phyloP scores from a whole-genome alignment of 1,140 invertebrate species.

The Hyposmocoma kahamanoa region DNA sequence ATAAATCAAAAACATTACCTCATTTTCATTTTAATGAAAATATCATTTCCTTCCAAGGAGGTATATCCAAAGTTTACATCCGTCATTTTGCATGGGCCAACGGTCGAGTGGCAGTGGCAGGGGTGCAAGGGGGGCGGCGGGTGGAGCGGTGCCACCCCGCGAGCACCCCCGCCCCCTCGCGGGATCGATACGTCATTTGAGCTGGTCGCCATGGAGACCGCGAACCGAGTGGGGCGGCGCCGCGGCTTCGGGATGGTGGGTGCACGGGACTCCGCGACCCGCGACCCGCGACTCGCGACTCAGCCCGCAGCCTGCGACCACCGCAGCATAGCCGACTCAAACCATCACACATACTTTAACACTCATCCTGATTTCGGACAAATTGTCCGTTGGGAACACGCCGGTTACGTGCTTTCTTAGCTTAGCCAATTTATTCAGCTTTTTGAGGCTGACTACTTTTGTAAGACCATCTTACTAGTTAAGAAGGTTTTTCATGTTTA shows the following conservation, averaged over 20 bases:
- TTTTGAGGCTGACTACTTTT: too few relatives aligned
- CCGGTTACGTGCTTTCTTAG: too few relatives aligned
- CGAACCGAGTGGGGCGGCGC: conserved; percentile 64
- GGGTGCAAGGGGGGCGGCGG: conserved; percentile 51
- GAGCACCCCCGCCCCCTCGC: conserved; percentile 49
- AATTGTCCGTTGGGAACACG: conserved; percentile 36
- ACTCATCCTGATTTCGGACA: conserved; percentile 45
- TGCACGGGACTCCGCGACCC: conserved; percentile 52
- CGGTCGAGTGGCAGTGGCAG: conserved; percentile 61
- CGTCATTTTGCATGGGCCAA: conserved; percentile 73
- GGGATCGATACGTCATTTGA: conserved; percentile 73
- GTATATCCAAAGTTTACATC: conserved; percentile 73
- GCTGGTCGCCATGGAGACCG: conserved; percentile 71
- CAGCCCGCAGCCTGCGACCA: background rate
- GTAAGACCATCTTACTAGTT: too few relatives aligned
- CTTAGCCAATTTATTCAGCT: too few relatives aligned
- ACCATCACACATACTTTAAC: too few relatives aligned
- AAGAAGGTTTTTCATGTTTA: too few relatives aligned
- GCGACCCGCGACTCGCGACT: conserved; percentile 28
- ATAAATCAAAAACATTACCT: conserved; percentile 61
- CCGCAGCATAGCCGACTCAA: conserved; percentile 31
- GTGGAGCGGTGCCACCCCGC: conserved; percentile 64
- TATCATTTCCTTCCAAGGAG: conserved; percentile 71
- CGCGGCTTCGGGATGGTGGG: conserved; percentile 57
- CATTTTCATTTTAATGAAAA: conserved; percentile 73